Base-by-base conservation (phyloP, 2,888 invertebrate species). In the Xylota sylvarum region DNA sequence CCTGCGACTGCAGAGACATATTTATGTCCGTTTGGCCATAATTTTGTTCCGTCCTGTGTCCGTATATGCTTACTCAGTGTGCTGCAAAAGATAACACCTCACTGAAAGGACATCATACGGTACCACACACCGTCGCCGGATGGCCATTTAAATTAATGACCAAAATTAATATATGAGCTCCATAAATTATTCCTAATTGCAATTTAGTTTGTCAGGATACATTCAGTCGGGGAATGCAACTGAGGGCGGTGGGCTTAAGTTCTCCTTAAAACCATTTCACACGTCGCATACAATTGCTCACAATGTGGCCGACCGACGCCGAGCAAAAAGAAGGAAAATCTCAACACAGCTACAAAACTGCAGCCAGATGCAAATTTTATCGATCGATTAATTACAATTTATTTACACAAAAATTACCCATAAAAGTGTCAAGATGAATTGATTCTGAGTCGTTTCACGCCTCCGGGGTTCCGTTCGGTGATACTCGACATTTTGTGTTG, bases 351-450 rank as follows among this genome's bases (percentile, higher is more conserved):
- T 35, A 35, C 50, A 35, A 40, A 32, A 30, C 73, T 27, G 58
- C 62, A 76, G 64, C 70, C 81, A 82, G 86, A 86, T 86, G 86
- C 86, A 86, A 86, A 86, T 86, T 86, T 82, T 86, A 82, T 82
- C 86, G 82, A 86, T 86, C 86, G 82, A 86, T 86, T 86, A 86
- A 86, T 86, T 86, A 86, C 86, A 86, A 86, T 86, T 86, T 86
- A 86, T 86, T 86, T 86, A 86, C 82, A 86, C 77, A 78, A 82
- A 86, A 82, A 86, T 82, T 82, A 86, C 82, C 82, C 86, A 86
- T 86, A 86, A 86, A 86, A 73, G 82, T 82, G 86, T 78, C 86
- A 78, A 86, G 86, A 86, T 78, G 86, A 82, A 86, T 86, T 86
- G 86, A 86, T 86, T 82, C 73, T 86, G 82, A 86, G 86, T 82